These are phyloP conservation scores for Thera obeliscata DNA, from an alignment of 2,888 invertebrate species.

Conservation along the genomic window DNA sequence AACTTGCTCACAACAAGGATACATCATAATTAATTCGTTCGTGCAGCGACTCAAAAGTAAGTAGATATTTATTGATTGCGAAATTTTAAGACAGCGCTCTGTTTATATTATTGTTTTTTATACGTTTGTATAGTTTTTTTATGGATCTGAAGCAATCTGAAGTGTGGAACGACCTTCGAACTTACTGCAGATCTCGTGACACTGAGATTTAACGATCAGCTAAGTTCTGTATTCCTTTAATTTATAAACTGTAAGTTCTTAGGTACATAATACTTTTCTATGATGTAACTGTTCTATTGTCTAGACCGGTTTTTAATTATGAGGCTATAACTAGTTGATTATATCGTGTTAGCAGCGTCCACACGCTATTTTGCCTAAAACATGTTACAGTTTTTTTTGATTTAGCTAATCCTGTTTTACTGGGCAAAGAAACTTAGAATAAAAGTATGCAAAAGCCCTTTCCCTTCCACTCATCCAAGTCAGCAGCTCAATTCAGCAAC, in stretches of 20 bases:
- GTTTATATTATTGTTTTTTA: slow-evolving; percentile 40
- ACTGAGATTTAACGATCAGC: not conserved
- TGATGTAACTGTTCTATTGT: slow-evolving; percentile 26
- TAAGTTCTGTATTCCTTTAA: not conserved
- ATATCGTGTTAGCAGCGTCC: slow-evolving; percentile 12
- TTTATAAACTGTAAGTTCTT: not conserved
- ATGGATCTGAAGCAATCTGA: slow-evolving; percentile 16
- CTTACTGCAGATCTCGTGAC: slow-evolving; percentile 25
- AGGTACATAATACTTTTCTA: not conserved
- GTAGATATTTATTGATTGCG: slow-evolving; percentile 19
- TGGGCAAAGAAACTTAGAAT: too few species aligned
- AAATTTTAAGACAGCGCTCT: slow-evolving; percentile 3
- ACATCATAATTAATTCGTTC: slow-evolving; percentile 3
- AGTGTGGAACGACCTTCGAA: slow-evolving; percentile 29
- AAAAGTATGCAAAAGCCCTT: too few species aligned
- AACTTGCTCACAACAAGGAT: not conserved
- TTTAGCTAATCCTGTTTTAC: too few species aligned
- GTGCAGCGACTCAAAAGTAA: slow-evolving; percentile 25
- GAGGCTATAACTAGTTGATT: not conserved
- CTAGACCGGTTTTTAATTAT: slow-evolving; percentile 11
- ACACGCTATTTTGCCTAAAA: slow-evolving; percentile 2
- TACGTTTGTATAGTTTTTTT: slow-evolving; percentile 9
- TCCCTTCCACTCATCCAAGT: too few species aligned
- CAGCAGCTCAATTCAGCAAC: too few species aligned
- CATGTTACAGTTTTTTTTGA: too few species aligned